Evolutionary conservation across 2,797 vertebrate species (phyloP).

Genomic region (Pyrocephalus nanus): DNA sequence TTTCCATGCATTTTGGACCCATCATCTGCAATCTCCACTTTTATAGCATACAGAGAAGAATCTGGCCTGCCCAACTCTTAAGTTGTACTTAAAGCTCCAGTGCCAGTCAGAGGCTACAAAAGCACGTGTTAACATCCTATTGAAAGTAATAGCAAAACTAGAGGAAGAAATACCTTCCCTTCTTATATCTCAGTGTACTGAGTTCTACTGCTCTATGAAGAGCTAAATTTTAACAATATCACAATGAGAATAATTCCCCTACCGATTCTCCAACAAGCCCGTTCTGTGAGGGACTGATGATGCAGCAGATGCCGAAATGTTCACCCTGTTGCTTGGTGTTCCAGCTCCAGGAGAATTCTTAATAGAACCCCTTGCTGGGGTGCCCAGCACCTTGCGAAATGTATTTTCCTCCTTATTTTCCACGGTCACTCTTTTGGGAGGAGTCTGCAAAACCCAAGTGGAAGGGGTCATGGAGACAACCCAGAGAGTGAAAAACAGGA

Average conservation of each 20-base stretch:
- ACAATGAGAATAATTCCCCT: neutral
- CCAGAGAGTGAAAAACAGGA: neutral
- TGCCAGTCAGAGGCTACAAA: neutral
- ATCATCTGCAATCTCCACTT: neutral
- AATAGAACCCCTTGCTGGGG: conserved; percentile 79
- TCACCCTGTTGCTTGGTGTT: conserved; percentile 56
- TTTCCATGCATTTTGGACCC: neutral
- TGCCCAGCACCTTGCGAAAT: conserved; percentile 87
- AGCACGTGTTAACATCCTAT: neutral
- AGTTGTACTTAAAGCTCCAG: neutral
- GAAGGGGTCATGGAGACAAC: neutral
- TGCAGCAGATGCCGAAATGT: conserved; percentile 60
- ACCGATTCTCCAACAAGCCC: conserved; percentile 92
- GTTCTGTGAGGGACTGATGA: conserved; percentile 84
- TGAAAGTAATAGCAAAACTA: conserved; percentile 2
- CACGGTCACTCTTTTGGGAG: conserved; percentile 81
- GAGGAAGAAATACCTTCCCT: neutral
- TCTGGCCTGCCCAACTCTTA: neutral
- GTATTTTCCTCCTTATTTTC: conserved; percentile 87
- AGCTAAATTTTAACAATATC: neutral
- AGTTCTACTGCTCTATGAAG: neutral
- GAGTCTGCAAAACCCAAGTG: conserved; percentile 73
- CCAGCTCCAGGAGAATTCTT: conserved; percentile 72
- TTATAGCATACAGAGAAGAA: neutral
- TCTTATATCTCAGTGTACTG: neutral